Evolutionary conservation across 2,113 vertebrate species (phyloP).

Genomic region (Camelus bactrianus): DNA sequence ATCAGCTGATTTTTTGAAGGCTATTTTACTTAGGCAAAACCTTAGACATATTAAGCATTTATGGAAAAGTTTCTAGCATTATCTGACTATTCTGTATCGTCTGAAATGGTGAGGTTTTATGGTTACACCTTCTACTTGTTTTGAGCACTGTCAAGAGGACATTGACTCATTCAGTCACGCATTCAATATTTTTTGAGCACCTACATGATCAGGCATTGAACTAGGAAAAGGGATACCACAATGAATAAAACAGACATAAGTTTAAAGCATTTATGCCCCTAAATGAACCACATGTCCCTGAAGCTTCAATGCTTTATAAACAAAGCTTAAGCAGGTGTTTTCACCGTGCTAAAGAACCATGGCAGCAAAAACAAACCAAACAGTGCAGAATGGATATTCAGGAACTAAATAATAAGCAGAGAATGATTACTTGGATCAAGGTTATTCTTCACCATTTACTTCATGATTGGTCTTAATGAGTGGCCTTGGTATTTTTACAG

Average conservation of each 20-base stretch:
- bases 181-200: neutral
- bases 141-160: neutral
- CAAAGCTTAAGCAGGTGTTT: neutral
- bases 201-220: neutral
- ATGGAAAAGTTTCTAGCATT: neutral
- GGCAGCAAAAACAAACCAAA: conserved; percentile 16
- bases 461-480: neutral
- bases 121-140: neutral
- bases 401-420: neutral
- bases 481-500: neutral
- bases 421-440: neutral
- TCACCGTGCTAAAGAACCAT: neutral
- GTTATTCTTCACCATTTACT: neutral
- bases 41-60: neutral
- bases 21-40: conserved; percentile 55
- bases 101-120: neutral
- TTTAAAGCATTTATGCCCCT: neutral
- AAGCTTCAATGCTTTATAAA: neutral
- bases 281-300: neutral
- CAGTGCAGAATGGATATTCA: neutral
- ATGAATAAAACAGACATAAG: neutral
- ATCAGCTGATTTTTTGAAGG: conserved; percentile 8
- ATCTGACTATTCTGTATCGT: neutral
- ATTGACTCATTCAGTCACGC: neutral
- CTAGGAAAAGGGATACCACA: neutral